These are phyloP conservation scores for Hiodon tergisus DNA, from an alignment of 2,113 vertebrate genomes.

Conservation along the genomic window DNA sequence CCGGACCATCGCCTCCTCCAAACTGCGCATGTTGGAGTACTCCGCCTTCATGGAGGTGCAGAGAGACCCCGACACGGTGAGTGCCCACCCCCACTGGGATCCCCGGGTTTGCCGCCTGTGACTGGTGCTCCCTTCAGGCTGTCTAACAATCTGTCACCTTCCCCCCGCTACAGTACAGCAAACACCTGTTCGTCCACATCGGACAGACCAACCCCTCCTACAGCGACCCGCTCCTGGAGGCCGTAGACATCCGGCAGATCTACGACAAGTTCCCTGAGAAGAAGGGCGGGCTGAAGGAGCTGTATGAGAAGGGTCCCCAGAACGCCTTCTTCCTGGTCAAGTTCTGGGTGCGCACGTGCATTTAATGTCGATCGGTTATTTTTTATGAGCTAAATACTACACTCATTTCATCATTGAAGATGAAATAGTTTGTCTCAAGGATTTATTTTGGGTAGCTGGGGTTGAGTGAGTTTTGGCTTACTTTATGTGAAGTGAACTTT, in stretches of 20 bases:
- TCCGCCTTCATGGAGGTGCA: conserved; percentile 92
- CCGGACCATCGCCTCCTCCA: conserved; percentile 83
- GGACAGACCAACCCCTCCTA: conserved; percentile 86
- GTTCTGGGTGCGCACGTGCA: conserved; percentile 75
- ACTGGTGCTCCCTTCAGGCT: not conserved
- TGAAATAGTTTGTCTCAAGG: no score
- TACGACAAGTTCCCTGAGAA: conserved; percentile 96
- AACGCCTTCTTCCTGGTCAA: conserved; percentile 94
- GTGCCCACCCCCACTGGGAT: not conserved
- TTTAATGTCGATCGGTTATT: no score
- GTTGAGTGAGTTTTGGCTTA: no score
- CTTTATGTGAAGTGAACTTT: no score
- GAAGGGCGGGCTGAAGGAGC: conserved; percentile 90
- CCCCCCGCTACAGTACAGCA: conserved; percentile 75
- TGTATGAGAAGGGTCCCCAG: conserved; percentile 87
- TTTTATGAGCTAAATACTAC: no score
- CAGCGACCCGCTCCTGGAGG: conserved; percentile 85
- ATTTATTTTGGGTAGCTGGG: no score
- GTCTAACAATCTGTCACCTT: not conserved
- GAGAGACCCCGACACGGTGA: conserved; percentile 84
- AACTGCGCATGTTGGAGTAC: conserved; percentile 86
- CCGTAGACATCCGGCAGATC: conserved; percentile 91
- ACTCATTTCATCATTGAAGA: no score
- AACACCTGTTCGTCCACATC: conserved; percentile 94
- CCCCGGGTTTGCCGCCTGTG: no score